phyloP scores from a whole-genome alignment of 2,113 vertebrate species.

The Chionomys nivalis region DNA sequence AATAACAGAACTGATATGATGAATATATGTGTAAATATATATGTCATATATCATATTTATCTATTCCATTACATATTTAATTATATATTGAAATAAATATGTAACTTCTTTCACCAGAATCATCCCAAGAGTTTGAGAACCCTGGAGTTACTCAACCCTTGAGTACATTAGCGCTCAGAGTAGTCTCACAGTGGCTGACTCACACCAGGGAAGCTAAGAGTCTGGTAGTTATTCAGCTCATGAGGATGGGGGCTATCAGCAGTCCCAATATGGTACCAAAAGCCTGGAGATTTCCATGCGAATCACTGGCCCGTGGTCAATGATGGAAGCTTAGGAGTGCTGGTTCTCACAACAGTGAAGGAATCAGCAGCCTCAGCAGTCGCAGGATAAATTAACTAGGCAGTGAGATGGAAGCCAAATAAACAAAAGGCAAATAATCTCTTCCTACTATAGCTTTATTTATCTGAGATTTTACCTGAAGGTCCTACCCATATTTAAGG shows the following conservation, averaged over 20 bases:
- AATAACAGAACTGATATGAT: not conserved
- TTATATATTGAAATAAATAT: not conserved
- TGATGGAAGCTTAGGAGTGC: not conserved
- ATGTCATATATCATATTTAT: not conserved
- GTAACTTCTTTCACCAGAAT: not conserved
- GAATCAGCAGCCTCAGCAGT: not conserved
- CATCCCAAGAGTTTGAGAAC: not conserved
- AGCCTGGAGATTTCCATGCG: not conserved
- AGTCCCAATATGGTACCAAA: not conserved
- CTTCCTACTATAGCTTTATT: not conserved
- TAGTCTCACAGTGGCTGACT: not conserved
- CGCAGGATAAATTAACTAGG: not conserved
- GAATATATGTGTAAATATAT: not conserved
- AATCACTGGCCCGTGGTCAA: not conserved
- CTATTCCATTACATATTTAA: not conserved
- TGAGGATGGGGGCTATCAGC: not conserved
- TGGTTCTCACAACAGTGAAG: not conserved
- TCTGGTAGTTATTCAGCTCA: not conserved
- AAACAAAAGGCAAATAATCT: not conserved
- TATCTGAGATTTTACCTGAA: not conserved
- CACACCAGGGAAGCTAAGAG: not conserved
- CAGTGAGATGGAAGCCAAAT: not conserved
- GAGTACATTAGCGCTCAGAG: not conserved
- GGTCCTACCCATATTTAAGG: not conserved
- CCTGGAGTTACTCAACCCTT: not conserved